A percentile compares a stretch with the other conserved stretches of the same genome.
Conservation (phyloP, 92 coral and sea anemone species). For the Heliopora coerulea region DNA sequence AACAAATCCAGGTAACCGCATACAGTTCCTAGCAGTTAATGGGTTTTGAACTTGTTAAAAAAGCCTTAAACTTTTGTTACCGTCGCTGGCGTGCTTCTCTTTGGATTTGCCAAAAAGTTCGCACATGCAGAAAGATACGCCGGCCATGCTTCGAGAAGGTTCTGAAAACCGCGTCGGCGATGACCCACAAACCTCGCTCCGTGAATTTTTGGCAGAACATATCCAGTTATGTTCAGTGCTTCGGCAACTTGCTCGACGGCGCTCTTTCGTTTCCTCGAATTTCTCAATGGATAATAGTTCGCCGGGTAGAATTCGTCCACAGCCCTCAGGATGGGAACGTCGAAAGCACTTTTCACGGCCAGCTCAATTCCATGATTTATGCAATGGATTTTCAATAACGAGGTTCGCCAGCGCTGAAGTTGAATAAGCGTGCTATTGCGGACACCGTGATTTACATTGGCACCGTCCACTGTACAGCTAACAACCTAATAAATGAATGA, state of each 20-base stretch:
- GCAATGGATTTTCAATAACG: neutral
- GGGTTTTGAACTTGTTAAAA: neutral
- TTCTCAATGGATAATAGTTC: neutral
- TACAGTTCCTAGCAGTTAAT: neutral
- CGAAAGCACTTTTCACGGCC: conserved; percentile 2
- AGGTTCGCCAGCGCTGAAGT: neutral
- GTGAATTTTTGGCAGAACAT: conserved; percentile 6
- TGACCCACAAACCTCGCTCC: conserved; percentile 16
- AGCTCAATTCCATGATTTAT: neutral
- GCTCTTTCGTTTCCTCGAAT: neutral
- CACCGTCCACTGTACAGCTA: neutral
- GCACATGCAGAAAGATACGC: neutral
- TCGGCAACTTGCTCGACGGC: neutral
- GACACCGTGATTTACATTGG: neutral
- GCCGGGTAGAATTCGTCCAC: neutral
- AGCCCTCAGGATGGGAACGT: neutral
- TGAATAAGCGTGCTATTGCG: neutral
- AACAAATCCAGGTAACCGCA: conserved; percentile 32
- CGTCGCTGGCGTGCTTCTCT: conserved; percentile 6
- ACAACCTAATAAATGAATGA: neutral
- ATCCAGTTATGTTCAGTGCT: conserved; percentile 5
- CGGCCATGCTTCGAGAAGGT: neutral
- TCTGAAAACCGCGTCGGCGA: neutral
- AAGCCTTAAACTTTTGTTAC: neutral
- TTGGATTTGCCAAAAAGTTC: conserved; percentile 3